phyloP scores from a whole-genome alignment of 2,888 invertebrate species.

The Nephrotoma appendiculata region DNA sequence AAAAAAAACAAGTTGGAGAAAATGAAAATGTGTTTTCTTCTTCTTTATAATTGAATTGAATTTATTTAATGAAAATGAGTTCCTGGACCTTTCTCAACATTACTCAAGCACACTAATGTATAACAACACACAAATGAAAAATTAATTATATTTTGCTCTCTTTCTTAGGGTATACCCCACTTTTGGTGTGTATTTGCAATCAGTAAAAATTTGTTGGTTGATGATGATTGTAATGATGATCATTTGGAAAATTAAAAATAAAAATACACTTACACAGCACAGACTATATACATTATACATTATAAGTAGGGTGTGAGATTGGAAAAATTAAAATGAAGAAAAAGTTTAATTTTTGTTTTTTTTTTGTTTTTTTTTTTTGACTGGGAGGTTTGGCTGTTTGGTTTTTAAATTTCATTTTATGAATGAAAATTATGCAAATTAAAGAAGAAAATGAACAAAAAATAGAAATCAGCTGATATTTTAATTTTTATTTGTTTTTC shows the following conservation, averaged over 20 bases:
- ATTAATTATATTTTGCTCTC: neutral
- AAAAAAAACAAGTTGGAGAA: neutral
- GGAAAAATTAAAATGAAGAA: neutral
- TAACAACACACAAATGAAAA: neutral
- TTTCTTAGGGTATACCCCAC: neutral
- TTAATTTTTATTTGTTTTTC: neutral
- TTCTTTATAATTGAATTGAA: neutral
- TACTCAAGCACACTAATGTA: neutral
- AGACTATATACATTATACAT: neutral
- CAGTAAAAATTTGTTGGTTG: neutral
- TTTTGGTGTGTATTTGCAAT: neutral
- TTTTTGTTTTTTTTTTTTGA: neutral
- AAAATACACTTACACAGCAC: neutral
- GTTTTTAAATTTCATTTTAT: neutral
- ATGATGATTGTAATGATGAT: neutral
- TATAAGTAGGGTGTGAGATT: neutral
- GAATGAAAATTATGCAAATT: neutral
- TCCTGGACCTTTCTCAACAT: neutral
- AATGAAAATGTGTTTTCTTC: neutral
- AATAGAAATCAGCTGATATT: neutral
- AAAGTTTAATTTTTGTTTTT: neutral
- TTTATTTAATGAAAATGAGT: neutral
- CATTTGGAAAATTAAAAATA: neutral
- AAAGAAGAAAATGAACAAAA: neutral
- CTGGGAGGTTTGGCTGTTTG: neutral